Conservation (phyloP, 2,888 invertebrate genomes). For the Chrysolina oricalcia region DNA sequence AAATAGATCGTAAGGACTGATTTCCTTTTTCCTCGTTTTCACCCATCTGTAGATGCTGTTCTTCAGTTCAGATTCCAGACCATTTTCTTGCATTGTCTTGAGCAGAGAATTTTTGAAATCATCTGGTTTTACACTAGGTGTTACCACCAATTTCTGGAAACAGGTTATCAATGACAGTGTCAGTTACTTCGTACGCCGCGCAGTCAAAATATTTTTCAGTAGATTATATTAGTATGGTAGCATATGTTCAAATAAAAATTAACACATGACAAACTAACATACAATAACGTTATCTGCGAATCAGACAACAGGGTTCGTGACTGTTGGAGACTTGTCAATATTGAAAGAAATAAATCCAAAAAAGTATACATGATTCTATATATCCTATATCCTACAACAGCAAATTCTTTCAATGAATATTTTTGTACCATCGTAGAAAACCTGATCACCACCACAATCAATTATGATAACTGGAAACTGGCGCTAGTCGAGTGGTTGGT, state of each 20-base stretch:
- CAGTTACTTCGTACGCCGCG: conserved; percentile 19
- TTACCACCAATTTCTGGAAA: conserved; percentile 84
- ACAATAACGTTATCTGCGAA: no score
- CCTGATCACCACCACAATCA: no score
- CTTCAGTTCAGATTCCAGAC: conserved; percentile 86
- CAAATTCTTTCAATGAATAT: no score
- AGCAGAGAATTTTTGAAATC: conserved; percentile 86
- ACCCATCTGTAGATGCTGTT: conserved; percentile 90
- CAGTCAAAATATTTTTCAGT: neutral
- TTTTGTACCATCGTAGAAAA: no score
- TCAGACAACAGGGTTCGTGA: no score
- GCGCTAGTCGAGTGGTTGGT: conserved; percentile 3
- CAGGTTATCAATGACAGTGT: conserved; percentile 39
- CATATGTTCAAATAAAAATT: neutral
- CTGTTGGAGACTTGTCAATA: no score
- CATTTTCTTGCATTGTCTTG: conserved; percentile 84
- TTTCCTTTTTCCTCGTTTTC: conserved; percentile 73
- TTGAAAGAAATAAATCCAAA: no score
- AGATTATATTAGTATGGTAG: conserved; percentile 17
- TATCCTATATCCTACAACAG: no score
- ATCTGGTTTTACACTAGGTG: conserved; percentile 82
- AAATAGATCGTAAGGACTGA: conserved; percentile 74
- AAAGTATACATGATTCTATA: no score
- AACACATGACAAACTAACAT: no score
- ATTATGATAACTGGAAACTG: no score